Base-by-base conservation (phyloP, 2,888 invertebrate species). In the Acleris laterana region DNA sequence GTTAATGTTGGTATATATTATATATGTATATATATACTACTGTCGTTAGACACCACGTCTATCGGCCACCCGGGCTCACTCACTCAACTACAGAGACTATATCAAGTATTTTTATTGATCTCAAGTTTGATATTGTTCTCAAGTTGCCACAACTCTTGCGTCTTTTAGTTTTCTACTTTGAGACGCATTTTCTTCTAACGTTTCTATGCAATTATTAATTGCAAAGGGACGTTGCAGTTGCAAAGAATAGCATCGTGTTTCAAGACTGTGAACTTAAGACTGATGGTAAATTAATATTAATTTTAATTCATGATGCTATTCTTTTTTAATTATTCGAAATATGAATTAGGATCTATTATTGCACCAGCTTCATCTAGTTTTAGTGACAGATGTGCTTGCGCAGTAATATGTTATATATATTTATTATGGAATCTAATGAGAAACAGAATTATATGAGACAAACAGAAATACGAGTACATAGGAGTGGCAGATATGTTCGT, bases 401-500 rank as follows among this genome's bases (percentile, higher is more conserved):
- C 62, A 62, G 62, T 66, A 66, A 66, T 62, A 42, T 51, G 28
- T 38, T 38, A 13, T 61, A 50, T 53, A 60, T 58, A 49, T 25
- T 49, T 38, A 69, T 38, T 44, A 68, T 69, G 48, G 53, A 64
- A 69, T 60, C 65, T 59, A 70, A 69, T 69, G 56, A 69, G 62
- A 67, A 69, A 62, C 66, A 72, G 69, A 65, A 69, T 66, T 68
- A 60, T 64, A 66, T 59, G 60, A 60, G 62, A 58, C 57, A 58
- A 70, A 68, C 66, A 68, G 64, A 66, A 62, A 32, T 32, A 32
- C 32, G 32, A 32, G 71, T 71, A 75, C 68, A 72, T 83, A 83
- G 81, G 82, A 82, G 79, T 84, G 82, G 80, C 84, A 84, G 83
- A 78, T 70, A 69, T 72, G 70, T 75, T 70, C 70, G 70, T 75